These are phyloP conservation scores for Eupsittula cactorum DNA, from an alignment of 2,113 vertebrate species.

Conservation along the genomic window DNA sequence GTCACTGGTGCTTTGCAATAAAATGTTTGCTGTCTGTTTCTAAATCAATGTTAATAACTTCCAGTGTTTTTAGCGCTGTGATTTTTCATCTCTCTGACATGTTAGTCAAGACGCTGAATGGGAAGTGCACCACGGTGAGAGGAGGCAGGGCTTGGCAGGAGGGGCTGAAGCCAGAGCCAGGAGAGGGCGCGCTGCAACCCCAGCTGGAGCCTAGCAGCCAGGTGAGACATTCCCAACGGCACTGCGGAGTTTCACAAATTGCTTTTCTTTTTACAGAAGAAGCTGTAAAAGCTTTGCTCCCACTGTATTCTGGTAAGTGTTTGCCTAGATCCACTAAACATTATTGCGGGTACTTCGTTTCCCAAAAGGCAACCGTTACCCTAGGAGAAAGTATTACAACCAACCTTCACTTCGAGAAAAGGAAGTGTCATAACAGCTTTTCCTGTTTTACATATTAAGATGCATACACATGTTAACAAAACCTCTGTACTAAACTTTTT, in stretches of 20 bases:
- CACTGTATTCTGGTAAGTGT: neutral
- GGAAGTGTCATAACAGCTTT: neutral
- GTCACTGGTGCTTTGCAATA: conserved; percentile 30
- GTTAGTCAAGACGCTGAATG: neutral
- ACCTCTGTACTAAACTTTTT: neutral
- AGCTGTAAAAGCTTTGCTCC: neutral
- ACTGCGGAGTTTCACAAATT: neutral
- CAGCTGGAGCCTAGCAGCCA: rapidly evolving
- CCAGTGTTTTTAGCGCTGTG: neutral
- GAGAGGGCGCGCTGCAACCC: neutral
- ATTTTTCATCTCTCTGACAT: neutral
- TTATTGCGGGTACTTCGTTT: neutral
- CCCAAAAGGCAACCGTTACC: neutral
- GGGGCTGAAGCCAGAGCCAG: neutral
- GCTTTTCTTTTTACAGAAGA: neutral
- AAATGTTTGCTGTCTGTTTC: neutral
- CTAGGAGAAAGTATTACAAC: neutral
- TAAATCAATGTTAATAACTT: conserved; percentile 41
- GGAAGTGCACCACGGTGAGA: neutral
- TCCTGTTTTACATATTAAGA: neutral
- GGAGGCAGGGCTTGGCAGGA: neutral
- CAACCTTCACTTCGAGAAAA: neutral
- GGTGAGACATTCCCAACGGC: neutral
- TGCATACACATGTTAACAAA: neutral
- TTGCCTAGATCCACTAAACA: neutral